These are phyloP conservation scores for Alectura lathami DNA, from an alignment of 2,113 vertebrate species.

Conservation along the genomic window DNA sequence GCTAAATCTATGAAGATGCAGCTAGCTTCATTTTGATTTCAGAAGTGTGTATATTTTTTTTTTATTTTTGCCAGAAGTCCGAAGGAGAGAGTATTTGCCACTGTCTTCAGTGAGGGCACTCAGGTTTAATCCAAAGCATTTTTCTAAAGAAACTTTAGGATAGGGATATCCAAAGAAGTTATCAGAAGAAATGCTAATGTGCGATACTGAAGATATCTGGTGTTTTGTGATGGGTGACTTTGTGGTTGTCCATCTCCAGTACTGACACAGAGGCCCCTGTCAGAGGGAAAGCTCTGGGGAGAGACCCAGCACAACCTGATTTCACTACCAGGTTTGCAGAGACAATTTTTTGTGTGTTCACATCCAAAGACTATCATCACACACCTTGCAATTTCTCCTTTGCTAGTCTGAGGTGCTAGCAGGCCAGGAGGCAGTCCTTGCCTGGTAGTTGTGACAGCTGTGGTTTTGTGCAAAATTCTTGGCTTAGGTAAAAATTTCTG, in stretches of 20 bases:
- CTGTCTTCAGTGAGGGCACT: background rate
- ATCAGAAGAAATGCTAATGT: background rate
- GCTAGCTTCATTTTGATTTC: background rate
- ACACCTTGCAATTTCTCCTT: background rate
- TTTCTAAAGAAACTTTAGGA: background rate
- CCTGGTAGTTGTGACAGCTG: background rate
- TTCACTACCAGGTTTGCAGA: fast-evolving
- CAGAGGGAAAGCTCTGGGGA: background rate
- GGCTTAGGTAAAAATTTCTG: background rate
- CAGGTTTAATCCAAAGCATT: background rate
- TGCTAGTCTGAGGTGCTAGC: background rate
- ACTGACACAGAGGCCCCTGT: background rate
- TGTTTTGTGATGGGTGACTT: background rate
- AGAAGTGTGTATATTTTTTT: background rate
- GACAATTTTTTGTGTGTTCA: background rate
- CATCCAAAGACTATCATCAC: background rate
- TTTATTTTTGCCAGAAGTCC: background rate
- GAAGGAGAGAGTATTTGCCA: background rate
- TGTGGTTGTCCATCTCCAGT: background rate
- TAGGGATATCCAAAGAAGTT: background rate
- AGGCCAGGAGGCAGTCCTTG: background rate
- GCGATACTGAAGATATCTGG: background rate
- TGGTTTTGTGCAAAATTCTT: background rate
- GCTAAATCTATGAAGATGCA: background rate
- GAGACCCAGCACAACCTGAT: background rate